Conservation (phyloP, 2,888 invertebrate genomes). For the Rotaria magnacalcarata region DNA sequence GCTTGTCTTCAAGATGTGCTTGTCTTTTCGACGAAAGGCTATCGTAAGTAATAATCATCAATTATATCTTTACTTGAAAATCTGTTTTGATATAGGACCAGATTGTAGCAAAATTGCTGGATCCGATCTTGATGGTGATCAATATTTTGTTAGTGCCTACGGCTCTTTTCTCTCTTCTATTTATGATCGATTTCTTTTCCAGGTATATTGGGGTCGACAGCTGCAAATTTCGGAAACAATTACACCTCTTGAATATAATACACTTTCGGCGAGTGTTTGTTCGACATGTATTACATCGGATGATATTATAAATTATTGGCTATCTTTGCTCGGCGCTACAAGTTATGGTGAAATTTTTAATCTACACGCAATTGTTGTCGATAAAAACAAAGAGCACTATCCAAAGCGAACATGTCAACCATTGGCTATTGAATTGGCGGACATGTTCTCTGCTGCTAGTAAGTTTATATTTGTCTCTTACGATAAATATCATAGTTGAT, state of each 20-base stretch:
- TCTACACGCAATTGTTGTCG: no score
- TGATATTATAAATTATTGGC: background rate
- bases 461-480: no score
- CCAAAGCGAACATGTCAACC: no score
- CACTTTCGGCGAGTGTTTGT: background rate
- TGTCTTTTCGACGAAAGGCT: background rate
- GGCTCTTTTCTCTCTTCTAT: background rate
- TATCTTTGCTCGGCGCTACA: background rate
- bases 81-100: background rate
- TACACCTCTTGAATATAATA: background rate
- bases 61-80: background rate
- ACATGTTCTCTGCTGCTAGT: no score
- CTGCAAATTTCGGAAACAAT: background rate
- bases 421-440: no score
- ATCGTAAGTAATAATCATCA: background rate
- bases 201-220: constrained; percentile 19
- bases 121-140: constrained; percentile 10
- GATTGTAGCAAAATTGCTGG: background rate
- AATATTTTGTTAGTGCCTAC: background rate
- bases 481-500: no score
- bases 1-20: background rate
- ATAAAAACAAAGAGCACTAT: no score
- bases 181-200: background rate
- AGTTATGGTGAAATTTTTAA: background rate
- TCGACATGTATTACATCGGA: background rate